phyloP scores from a whole-genome alignment of 2,113 vertebrate species.

The Colinus virginianus region DNA sequence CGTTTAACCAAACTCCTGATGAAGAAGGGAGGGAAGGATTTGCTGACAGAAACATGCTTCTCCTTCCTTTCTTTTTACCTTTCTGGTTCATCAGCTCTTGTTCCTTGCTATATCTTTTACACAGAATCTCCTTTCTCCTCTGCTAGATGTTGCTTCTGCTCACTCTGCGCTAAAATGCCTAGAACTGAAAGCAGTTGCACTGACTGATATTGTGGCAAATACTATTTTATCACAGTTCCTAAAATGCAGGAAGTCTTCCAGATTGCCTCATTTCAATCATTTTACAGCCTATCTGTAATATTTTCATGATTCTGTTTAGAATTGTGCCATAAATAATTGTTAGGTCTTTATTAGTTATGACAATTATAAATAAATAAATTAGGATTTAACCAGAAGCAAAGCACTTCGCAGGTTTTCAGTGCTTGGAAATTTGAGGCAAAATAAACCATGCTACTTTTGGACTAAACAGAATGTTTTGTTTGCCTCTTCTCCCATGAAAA shows the following conservation, averaged over 20 bases:
- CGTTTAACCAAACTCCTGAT: background rate
- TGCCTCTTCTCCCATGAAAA: background rate
- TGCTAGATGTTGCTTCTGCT: background rate
- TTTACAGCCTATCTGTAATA: background rate
- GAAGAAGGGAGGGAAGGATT: background rate
- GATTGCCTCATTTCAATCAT: background rate
- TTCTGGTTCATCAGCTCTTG: background rate
- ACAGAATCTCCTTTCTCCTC: background rate
- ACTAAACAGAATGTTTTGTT: background rate
- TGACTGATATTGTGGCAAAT: background rate
- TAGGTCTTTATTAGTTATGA: background rate
- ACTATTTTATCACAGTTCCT: background rate
- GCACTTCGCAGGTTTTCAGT: background rate
- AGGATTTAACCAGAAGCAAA: background rate
- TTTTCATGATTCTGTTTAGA: background rate
- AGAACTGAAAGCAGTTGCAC: background rate
- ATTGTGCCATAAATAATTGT: background rate
- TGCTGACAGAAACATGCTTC: background rate
- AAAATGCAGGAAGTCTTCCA: background rate
- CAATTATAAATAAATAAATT: background rate
- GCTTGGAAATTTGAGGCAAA: background rate
- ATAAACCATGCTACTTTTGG: background rate
- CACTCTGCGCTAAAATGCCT: background rate
- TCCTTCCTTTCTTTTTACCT: background rate
- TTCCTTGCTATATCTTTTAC: background rate